A percentile compares a stretch with the other conserved stretches of the same genome.
Conservation (phyloP, 2,888 invertebrate species). For the Oscheius myriophilus region DNA sequence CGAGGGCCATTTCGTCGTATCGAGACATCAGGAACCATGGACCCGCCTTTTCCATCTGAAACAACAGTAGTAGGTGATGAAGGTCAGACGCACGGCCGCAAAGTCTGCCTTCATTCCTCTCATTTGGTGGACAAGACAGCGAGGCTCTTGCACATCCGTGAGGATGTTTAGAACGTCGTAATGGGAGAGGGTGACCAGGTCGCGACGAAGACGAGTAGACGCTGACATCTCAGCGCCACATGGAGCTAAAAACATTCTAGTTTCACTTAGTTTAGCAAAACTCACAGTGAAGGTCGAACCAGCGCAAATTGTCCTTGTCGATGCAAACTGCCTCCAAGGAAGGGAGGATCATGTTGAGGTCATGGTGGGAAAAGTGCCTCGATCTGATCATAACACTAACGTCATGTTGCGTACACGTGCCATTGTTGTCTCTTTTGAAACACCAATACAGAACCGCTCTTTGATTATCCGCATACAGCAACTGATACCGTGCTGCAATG, state of each 20-base stretch:
- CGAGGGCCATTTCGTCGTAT: slow-evolving; percentile 56
- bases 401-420: slow-evolving; percentile 50
- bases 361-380: slow-evolving; percentile 54
- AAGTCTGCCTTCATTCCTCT: slow-evolving; percentile 52
- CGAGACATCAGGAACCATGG: slow-evolving; percentile 56
- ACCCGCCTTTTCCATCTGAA: slow-evolving; percentile 52
- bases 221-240: slow-evolving; percentile 54
- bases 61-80: background rate
- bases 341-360: slow-evolving; percentile 52
- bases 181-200: slow-evolving; percentile 55
- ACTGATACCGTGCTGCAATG: slow-evolving; percentile 45
- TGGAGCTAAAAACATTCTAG: slow-evolving; percentile 43
- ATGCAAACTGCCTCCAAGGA: slow-evolving; percentile 55
- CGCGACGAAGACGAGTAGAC: slow-evolving; percentile 47
- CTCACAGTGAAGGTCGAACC: slow-evolving; percentile 60
- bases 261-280: background rate
- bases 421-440: slow-evolving; percentile 38
- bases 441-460: slow-evolving; percentile 57
- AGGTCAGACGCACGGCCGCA: slow-evolving; percentile 31
- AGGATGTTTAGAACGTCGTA: slow-evolving; percentile 58
- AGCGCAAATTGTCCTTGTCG: slow-evolving; percentile 45
- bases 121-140: slow-evolving; percentile 42
- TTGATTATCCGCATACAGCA: slow-evolving; percentile 59
- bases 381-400: slow-evolving; percentile 49
- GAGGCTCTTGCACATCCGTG: slow-evolving; percentile 58